phyloP scores from a whole-genome alignment of 2,888 invertebrate species.

The Brachycybe producta region DNA sequence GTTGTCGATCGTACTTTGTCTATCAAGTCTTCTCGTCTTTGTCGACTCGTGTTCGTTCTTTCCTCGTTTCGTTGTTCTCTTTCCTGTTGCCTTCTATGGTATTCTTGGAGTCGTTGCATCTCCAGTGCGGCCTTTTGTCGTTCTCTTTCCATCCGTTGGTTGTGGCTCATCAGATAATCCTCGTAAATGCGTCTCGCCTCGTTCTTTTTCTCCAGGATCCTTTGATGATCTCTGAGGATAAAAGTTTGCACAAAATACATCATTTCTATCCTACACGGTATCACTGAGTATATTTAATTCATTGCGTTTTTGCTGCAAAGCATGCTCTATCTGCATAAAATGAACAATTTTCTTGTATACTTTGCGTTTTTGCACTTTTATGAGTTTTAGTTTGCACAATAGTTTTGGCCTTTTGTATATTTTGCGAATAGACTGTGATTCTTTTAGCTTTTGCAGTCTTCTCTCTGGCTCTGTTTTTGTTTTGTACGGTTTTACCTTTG shows the following conservation, averaged over 20 bases:
- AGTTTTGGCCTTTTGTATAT: not conserved
- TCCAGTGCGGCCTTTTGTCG: not conserved
- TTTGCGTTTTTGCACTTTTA: too few relatives aligned
- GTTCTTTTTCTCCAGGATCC: not conserved
- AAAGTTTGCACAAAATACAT: too few relatives aligned
- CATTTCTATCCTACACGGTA: too few relatives aligned
- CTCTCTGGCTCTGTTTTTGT: not conserved
- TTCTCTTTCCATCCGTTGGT: constrained; percentile 4
- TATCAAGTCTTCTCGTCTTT: constrained; percentile 3
- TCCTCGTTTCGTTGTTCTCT: not conserved
- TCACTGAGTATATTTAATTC: too few relatives aligned
- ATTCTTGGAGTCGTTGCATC: not conserved
- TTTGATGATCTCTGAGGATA: not conserved
- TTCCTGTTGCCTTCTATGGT: not conserved
- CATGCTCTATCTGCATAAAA: too few relatives aligned
- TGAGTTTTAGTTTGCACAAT: too few relatives aligned
- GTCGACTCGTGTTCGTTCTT: not conserved
- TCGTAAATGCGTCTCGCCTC: not conserved
- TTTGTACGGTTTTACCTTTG: not conserved
- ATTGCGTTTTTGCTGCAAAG: too few relatives aligned
- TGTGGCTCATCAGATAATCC: constrained; percentile 4
- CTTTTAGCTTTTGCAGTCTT: not conserved
- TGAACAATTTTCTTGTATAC: too few relatives aligned
- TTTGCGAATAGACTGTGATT: not conserved
- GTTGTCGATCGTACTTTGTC: not conserved